A percentile compares a stretch with the other conserved stretches of the same genome.
Conservation (phyloP, 2,888 invertebrate species). For the Caenorhabditis angaria region DNA sequence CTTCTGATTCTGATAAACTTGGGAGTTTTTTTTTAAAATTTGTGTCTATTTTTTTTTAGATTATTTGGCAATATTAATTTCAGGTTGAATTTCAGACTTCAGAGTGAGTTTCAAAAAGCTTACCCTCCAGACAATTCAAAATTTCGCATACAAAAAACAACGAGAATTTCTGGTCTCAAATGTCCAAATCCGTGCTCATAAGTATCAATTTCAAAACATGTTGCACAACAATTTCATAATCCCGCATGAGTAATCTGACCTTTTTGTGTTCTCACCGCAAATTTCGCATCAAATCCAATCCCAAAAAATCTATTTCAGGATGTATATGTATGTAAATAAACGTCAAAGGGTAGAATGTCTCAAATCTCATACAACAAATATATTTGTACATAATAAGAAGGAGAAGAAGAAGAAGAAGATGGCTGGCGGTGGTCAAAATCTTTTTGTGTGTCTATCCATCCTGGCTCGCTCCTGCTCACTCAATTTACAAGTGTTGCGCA, state of each 20-base stretch:
- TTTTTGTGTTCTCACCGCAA: neutral
- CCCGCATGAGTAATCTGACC: neutral
- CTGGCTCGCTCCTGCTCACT: slow-evolving; percentile 4
- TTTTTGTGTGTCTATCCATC: slow-evolving; percentile 14
- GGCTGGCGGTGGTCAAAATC: slow-evolving; percentile 23
- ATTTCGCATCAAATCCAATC: neutral
- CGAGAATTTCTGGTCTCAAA: neutral
- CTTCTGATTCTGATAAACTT: no score
- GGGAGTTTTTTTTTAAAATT: no score
- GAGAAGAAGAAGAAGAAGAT: slow-evolving; percentile 13
- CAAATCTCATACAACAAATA: slow-evolving; percentile 18
- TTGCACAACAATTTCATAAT: neutral
- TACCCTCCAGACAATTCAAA: no score
- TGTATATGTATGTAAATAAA: slow-evolving; percentile 3
- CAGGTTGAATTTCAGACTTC: no score
- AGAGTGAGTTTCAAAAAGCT: no score
- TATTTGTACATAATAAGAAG: slow-evolving; percentile 26
- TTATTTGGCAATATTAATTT: no score
- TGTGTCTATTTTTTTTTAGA: no score
- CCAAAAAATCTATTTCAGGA: neutral
- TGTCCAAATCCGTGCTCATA: neutral
- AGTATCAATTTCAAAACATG: neutral
- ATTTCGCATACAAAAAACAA: no score
- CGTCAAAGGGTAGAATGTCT: slow-evolving; percentile 1
- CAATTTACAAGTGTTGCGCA: slow-evolving; percentile 45